Conservation (phyloP, 53 echinoderm and acorn worm species). For the Holothuria leucospilota region DNA sequence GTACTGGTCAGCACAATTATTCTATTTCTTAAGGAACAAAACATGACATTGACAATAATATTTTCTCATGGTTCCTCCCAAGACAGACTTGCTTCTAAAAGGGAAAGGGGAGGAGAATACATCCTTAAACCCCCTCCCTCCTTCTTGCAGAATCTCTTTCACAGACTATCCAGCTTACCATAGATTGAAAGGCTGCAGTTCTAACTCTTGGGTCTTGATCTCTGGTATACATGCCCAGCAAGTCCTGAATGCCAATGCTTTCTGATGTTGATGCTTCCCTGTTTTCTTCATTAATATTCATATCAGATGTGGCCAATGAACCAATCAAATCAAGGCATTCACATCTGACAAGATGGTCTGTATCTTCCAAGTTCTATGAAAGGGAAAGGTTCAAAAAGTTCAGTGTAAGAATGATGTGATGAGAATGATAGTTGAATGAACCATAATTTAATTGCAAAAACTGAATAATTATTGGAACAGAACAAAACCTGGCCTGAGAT, state of each 20-base stretch:
- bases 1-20: too few relatives aligned
- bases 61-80: too few relatives aligned
- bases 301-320: constrained; percentile 73
- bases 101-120: too few relatives aligned
- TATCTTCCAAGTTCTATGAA: constrained; percentile 71
- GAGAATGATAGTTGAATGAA: too few relatives aligned
- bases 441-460: too few relatives aligned
- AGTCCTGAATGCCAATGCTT: constrained; percentile 53
- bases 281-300: constrained; percentile 41
- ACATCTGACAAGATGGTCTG: constrained; percentile 81
- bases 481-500: too few relatives aligned
- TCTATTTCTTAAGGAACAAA: too few relatives aligned
- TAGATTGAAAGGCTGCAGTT: constrained; percentile 80
- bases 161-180: constrained; percentile 59
- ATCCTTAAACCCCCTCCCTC: too few relatives aligned
- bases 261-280: constrained; percentile 58
- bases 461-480: too few relatives aligned
- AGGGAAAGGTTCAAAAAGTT: background rate
- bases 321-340: constrained; percentile 83
- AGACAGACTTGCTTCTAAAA: too few relatives aligned
- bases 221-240: constrained; percentile 74
- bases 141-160: too few relatives aligned
- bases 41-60: too few relatives aligned
- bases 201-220: constrained; percentile 93
- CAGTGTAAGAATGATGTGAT: background rate